Percentiles rank a stretch among this genome's conserved stretches.
phyloP scores from a whole-genome alignment of 2,888 invertebrate genomes.

The Drosophila tanythrix region DNA sequence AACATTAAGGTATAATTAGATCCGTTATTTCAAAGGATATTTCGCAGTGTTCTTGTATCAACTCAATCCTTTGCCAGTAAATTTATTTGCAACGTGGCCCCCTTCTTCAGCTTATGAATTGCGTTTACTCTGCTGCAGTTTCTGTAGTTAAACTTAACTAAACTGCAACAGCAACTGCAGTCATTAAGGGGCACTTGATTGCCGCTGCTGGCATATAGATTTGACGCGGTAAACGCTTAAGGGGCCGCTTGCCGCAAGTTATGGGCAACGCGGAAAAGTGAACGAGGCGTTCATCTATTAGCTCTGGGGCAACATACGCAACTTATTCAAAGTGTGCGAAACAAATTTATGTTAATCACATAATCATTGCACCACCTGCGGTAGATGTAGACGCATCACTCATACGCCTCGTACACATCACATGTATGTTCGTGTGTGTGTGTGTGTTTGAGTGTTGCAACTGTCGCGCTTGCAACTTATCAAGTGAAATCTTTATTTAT shows the following conservation, averaged over 20 bases:
- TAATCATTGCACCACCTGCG: slow-evolving; percentile 66
- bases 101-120: slow-evolving; percentile 57
- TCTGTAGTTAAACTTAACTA: slow-evolving; percentile 60
- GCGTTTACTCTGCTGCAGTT: slow-evolving; percentile 42
- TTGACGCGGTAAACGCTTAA: slow-evolving; percentile 46
- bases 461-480: slow-evolving; percentile 45
- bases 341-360: slow-evolving; percentile 80
- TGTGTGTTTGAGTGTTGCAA: slow-evolving; percentile 23
- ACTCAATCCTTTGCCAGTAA: slow-evolving; percentile 10
- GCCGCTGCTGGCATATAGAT: slow-evolving; percentile 50
- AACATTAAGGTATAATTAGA: not conserved
- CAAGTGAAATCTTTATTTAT: slow-evolving; percentile 81
- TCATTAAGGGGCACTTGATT: slow-evolving; percentile 72
- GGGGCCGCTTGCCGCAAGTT: slow-evolving; percentile 27
- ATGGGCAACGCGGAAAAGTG: slow-evolving; percentile 27
- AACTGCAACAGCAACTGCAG: slow-evolving; percentile 75
- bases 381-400: slow-evolving; percentile 26
- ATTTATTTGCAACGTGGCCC: slow-evolving; percentile 40
- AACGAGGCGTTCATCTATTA: slow-evolving; percentile 19
- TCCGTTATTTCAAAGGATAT: slow-evolving; percentile 7
- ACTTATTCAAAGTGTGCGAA: slow-evolving; percentile 59
- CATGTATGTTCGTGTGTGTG: not conserved
- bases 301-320: slow-evolving; percentile 15
- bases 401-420: slow-evolving; percentile 39
- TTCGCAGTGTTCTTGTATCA: not conserved